Percentiles rank a stretch among this genome's conserved stretches.
Evolutionary conservation across 2,888 invertebrate species (phyloP).

Genomic region (Dione vanillae): DNA sequence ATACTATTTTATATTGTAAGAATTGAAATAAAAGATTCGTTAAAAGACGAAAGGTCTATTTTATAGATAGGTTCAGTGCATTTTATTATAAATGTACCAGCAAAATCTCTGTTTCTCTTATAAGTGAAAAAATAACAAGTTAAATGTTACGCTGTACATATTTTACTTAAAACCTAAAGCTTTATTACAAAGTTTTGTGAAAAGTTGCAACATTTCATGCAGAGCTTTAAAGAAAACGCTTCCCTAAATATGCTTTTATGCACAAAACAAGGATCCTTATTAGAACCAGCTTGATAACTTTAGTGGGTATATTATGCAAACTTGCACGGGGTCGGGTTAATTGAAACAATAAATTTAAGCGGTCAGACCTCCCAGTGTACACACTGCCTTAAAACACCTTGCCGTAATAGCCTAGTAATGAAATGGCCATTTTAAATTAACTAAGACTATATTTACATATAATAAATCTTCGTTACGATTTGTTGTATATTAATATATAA

Average conservation of each 20-base stretch:
- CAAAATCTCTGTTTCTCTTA: not conserved
- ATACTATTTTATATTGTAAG: too few species aligned
- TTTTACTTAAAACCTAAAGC: constrained; percentile 1
- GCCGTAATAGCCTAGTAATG: constrained; percentile 29
- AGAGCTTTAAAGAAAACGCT: constrained; percentile 3
- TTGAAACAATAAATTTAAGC: constrained; percentile 58
- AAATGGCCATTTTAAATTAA: constrained; percentile 26
- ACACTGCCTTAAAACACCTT: constrained; percentile 37
- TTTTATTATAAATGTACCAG: too few species aligned
- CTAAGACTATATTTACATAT: constrained; percentile 1
- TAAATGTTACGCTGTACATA: not conserved
- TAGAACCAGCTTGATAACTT: constrained; percentile 35
- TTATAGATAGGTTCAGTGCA: too few species aligned
- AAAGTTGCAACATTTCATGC: constrained; percentile 12
- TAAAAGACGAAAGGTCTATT: too few species aligned
- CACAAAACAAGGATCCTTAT: constrained; percentile 14
- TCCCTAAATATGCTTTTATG: constrained; percentile 27
- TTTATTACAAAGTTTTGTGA: constrained; percentile 21
- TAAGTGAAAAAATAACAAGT: not conserved
- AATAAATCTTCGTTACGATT: constrained; percentile 6
- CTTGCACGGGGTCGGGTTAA: constrained; percentile 47
- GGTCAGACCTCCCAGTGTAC: constrained; percentile 47
- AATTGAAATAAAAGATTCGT: too few species aligned
- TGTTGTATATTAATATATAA: not conserved
- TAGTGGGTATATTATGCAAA: constrained; percentile 43